Base-by-base conservation (phyloP, 1,140 invertebrate species). In the Musca vetustissima region DNA sequence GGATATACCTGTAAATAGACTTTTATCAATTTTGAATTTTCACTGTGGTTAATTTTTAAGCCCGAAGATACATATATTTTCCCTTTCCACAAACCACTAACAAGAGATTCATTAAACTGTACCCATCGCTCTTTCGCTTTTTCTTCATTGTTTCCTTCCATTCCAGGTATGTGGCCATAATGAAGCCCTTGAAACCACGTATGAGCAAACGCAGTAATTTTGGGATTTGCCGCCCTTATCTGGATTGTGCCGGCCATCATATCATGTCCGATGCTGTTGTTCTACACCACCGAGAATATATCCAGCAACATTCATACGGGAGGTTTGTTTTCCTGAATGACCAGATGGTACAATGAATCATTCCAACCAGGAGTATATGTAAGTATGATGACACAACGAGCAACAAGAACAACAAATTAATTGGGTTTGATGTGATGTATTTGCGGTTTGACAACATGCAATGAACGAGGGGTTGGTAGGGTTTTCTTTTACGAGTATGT, bases 101-200 rank as follows among this genome's bases (percentile, higher is more conserved):
- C 28, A 32, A 32, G 28, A 32, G 28, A 32, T 43, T 9, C 36
- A 43, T 43, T 7, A 11, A 43, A 11, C 13, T 8, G 13, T 11
- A 43, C 6, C 15, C 36, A 57, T n/a, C 21, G 9, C 15, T 47
- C 47, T 66, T 65, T 36, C 15, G 25, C 36, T 68, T 68, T 47
- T 64, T 32, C 19, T 61, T 28, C 70, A n/a, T n/a, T n/a, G n/a
- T 69, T 15, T 32, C 66, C 24, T 36, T 49, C 14, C 13, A 17
- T 72, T 66, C 21, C 86, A 95, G 95, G 75, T 97, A 96, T 79
- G 91, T 94, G 83, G 95, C 95, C 25, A 97, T 97, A 72, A 94
- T 97, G 86, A 92, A 93, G 78, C 96, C 96, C 0, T 83, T 97
- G 70, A 86, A 90, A 71, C 93, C 92, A 6, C 86, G 94, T 55